Evolutionary conservation across 2,113 vertebrate genomes (phyloP), one percentile per base, ranked within the genome.

Genomic region (Burhinus oedicnemus): DNA sequence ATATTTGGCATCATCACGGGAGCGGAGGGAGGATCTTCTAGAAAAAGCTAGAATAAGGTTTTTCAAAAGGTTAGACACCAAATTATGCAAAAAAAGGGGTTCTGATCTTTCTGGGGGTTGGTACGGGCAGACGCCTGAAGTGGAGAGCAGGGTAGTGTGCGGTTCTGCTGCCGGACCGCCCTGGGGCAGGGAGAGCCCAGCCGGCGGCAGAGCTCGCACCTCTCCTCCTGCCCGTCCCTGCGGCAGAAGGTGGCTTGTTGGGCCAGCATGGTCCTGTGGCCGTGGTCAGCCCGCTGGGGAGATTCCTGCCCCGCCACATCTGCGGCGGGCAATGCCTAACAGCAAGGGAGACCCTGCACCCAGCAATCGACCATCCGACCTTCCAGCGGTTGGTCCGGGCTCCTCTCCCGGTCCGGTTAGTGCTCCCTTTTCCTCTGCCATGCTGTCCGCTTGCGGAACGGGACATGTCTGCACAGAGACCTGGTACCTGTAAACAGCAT

Each of bases 61-160:
- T 61, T 82, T 44, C 3, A 13, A 25, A 8, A 87, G 45, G n/a
- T 68, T 55, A 2, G 2, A 22, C 32, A 38, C 25, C 57, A 64
- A 78, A 68, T 82, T 2, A 5, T 26, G 12, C 3, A 27, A 6
- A 9, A 13, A 58, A 8, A 21, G 25, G 13, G 34, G 7, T 49
- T 76, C 15, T 80, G 70, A 8, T n/a, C n/a, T 57, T 1, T 1
- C 22, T 0, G 3, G 2, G 54, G 82, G 36, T 2, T 0, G 1
- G 8, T 2, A 3, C 13, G 8, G 85, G 12, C 0, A 0, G 44
- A 2, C 5, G 17, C 11, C 29, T 4, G 16, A 9, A 51, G 68
- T 8, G 2, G 7, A 7, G 81, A 36, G 92, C 57, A 15, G 85
- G 68, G 62, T 0, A 4, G 82, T 1, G 84, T 44, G 77, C 69